Base-by-base conservation (phyloP, 2,888 invertebrate genomes). In the Gymnocheta viridis region DNA sequence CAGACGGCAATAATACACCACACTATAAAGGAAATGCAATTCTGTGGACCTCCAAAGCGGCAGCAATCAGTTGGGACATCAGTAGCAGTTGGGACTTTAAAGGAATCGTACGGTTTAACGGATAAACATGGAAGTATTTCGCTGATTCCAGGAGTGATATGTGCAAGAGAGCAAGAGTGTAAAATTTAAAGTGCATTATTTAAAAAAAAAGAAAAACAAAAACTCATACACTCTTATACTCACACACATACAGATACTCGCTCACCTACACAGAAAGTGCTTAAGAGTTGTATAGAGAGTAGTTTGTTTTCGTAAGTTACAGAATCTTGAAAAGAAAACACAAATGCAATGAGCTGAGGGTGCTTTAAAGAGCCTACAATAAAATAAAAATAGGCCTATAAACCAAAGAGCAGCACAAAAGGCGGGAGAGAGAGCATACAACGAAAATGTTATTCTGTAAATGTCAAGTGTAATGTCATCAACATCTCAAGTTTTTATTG, bases 391-490 rank as follows among this genome's bases (percentile, higher is more conserved):
- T n/a, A 70, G 58, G 64, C 83, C 67, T 44, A 77, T 24, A 77
- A 60, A 44, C 54, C 12, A 47, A 60, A 82, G 54, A 69, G 67
- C 60, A 70, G 2, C 32, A 67, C 54, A 79, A 82, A 85, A 85
- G 82, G 85, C 83, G 80, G 73, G 82, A 66, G 82, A 67, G 73
- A 73, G 27, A 44, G 22, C 29, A 56, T 56, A 69, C 72, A 62
- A 78, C 73, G 47, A 73, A 76, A 78, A 85, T 69, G 60, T 51
- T 81, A 73, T 76, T 64, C 66, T 88, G 87, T 89, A 89, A 90
- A 90, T 90, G 90, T 90, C 90, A 90, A 90, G 90, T 90, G 90
- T 90, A 90, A 90, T 90, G 90, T 90, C 90, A 90, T 89, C 90
- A 90, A 88, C 89, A 89, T 89, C 89, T 88, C 77, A 83, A 85